These are phyloP conservation scores for Aplysia californica DNA, from an alignment of 1,140 invertebrate genomes.

Conservation along the genomic window DNA sequence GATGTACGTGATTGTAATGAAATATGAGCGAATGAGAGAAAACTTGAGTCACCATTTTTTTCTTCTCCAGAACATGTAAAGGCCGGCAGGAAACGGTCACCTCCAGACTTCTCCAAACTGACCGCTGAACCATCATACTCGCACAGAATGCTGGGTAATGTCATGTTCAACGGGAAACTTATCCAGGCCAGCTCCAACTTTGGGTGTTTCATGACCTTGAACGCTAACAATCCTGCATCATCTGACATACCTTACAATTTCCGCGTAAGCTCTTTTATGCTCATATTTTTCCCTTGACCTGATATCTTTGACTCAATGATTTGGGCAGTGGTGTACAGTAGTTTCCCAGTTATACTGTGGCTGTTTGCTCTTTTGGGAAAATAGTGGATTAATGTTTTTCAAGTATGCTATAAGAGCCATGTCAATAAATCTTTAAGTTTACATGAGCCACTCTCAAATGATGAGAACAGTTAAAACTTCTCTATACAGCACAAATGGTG, in stretches of 20 bases:
- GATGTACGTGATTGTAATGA: too few relatives aligned
- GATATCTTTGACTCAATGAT: too few relatives aligned
- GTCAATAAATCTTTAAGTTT: too few relatives aligned
- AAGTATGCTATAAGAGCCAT: too few relatives aligned
- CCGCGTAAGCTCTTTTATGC: constrained; percentile 54
- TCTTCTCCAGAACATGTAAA: constrained; percentile 55
- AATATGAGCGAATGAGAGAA: background rate
- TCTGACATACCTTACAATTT: constrained; percentile 59
- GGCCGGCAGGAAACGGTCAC: constrained; percentile 41
- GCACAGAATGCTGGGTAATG: constrained; percentile 55
- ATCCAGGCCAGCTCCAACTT: constrained; percentile 61
- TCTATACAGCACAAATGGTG: too few relatives aligned
- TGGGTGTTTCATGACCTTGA: constrained; percentile 66
- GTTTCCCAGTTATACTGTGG: too few relatives aligned
- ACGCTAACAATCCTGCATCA: constrained; percentile 36
- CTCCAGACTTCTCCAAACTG: constrained; percentile 58
- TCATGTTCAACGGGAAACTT: constrained; percentile 65
- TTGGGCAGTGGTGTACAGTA: too few relatives aligned
- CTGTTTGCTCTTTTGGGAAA: too few relatives aligned
- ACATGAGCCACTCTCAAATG: too few relatives aligned
- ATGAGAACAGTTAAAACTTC: too few relatives aligned
- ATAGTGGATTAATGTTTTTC: too few relatives aligned
- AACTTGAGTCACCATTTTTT: background rate
- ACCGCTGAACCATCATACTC: constrained; percentile 51
- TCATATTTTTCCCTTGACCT: too few relatives aligned